Evolutionary conservation across 1,140 invertebrate genomes (phyloP), one percentile per base, ranked within the genome.

Genomic region (Drosophila repletoides): DNA sequence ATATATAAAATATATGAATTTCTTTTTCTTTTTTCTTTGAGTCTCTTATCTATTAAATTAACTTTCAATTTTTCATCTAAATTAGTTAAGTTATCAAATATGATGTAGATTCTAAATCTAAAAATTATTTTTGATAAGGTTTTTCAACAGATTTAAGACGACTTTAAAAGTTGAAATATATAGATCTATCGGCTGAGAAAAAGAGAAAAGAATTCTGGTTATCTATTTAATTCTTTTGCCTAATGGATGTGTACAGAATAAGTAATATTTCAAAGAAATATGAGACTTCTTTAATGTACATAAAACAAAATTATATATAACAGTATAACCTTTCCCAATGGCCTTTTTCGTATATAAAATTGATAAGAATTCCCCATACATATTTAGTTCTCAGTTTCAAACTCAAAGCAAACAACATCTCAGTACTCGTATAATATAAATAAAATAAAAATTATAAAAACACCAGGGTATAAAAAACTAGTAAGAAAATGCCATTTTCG

Each of bases 321-420:
- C 36, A 34, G 14, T 56, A 49, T 71, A 84, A 83, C 77, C 77
- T 84, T 70, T 83, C 24, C 63, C 55, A 43, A 29, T 84, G 77
- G 66, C 77, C 77, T 83, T 77, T 77, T 60, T 36, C 9, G 55
- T 43, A 48, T 68, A 48, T 21, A 28, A 19, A 68, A 60, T 48
- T 70, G 79, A 84, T 84, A 83, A 84, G 79, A 61, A 24, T 46
- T 48, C 12, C 31, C 26, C 46, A n/a, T n/a, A n/a, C n/a, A n/a
- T n/a, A n/a, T n/a, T n/a, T n/a, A 53, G 56, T 70, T 70, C 61
- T 64, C 52, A 70, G 56, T 68, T 75, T 75, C 60, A 6, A 59
- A 38, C 40, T 69, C 26, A n/a, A 43, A 51, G 34, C 49, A 12
- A 49, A 51, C 55, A 51, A 53, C 45, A 36, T 22, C 48, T 53